Evolutionary conservation across 1,140 invertebrate species (phyloP).

Genomic region (Hycleus cichorii): DNA sequence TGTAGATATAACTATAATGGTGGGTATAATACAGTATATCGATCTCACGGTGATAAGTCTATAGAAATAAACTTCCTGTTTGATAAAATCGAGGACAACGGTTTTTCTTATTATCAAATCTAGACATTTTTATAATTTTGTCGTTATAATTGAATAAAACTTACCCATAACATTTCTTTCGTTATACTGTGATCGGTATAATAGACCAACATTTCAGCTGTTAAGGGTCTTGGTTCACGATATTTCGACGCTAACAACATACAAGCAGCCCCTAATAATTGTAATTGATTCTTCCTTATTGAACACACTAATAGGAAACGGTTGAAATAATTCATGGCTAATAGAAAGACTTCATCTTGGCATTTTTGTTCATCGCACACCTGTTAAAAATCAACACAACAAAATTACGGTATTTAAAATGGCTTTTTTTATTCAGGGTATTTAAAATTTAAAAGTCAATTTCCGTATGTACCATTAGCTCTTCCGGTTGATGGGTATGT

Average conservation of each 20-base stretch:
- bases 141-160: slow-evolving; percentile 36
- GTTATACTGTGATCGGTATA: slow-evolving; percentile 90
- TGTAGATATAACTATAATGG: no score
- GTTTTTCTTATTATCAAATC: no score
- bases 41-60: slow-evolving; percentile 8
- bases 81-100: not conserved
- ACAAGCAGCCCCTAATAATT: slow-evolving; percentile 82
- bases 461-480: not conserved
- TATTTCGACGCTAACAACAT: slow-evolving; percentile 87
- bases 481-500: not conserved
- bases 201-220: slow-evolving; percentile 73
- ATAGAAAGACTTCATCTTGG: slow-evolving; percentile 84
- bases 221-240: slow-evolving; percentile 70
- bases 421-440: not conserved
- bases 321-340: slow-evolving; percentile 89
- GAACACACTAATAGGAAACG: slow-evolving; percentile 77
- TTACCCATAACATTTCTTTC: slow-evolving; percentile 76
- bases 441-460: not conserved
- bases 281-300: slow-evolving; percentile 74
- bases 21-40: not conserved
- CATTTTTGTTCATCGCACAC: slow-evolving; percentile 87
- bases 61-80: slow-evolving; percentile 6
- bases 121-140: no score
- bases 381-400: slow-evolving; percentile 49
- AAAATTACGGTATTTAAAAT: not conserved